Percentiles rank a stretch among this genome's conserved stretches.
Conservation (phyloP, 2,797 vertebrate species). For the Diglossa cyanea region DNA sequence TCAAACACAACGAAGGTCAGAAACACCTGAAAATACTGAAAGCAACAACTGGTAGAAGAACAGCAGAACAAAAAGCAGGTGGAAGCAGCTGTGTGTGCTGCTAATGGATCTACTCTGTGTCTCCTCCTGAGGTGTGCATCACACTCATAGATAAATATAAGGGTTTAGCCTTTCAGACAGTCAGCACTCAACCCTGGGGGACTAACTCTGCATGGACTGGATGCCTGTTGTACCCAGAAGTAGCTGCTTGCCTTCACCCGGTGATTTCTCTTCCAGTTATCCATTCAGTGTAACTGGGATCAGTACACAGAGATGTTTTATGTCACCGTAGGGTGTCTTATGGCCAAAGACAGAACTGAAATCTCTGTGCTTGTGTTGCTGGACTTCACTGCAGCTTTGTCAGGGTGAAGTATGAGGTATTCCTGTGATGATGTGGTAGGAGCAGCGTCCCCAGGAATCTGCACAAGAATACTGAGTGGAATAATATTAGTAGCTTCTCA, state of each 20-base stretch:
- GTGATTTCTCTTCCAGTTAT: neutral
- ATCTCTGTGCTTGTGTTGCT: neutral
- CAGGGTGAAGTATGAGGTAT: neutral
- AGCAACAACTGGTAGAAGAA: neutral
- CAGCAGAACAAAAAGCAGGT: neutral
- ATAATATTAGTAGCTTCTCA: neutral
- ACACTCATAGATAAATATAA: neutral
- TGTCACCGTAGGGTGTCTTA: neutral
- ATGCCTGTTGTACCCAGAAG: neutral
- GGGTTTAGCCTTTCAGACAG: neutral
- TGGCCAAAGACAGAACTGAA: neutral
- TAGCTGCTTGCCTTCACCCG: neutral
- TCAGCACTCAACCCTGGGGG: neutral
- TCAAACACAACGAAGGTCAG: neutral
- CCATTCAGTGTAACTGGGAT: neutral
- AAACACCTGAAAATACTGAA: neutral
- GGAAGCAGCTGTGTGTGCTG: neutral
- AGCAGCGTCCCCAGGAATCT: neutral
- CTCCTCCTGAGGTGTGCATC: neutral
- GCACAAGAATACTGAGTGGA: neutral
- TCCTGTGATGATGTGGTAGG: neutral
- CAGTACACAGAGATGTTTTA: neutral
- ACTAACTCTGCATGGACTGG: accelerated
- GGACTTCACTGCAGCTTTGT: neutral
- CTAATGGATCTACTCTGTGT: neutral